A percentile compares a stretch with the other conserved stretches of the same genome.
These are phyloP conservation scores for Aleiodes sp. DNA, from an alignment of 1,140 invertebrate species.

Conservation along the genomic window DNA sequence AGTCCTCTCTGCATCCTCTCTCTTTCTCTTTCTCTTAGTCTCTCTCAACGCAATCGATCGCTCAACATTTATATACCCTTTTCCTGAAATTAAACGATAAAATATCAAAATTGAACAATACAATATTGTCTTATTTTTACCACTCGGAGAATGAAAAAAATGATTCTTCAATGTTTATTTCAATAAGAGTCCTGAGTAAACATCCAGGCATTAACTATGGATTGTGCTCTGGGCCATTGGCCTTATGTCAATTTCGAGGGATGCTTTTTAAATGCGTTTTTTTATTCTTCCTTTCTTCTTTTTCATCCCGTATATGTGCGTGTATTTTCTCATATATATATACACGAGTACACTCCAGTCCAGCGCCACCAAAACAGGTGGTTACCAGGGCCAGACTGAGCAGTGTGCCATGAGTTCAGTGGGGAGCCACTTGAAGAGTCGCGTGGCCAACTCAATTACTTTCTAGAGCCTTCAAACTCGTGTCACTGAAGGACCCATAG, in stretches of 20 bases:
- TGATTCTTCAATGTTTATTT: constrained; percentile 46
- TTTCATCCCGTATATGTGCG: not conserved
- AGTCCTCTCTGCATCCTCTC: constrained; percentile 26
- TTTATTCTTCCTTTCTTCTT: no score
- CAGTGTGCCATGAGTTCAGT: constrained; percentile 36
- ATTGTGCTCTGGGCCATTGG: constrained; percentile 42
- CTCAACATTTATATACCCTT: not conserved
- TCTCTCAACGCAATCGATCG: constrained; percentile 20
- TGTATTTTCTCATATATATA: not conserved
- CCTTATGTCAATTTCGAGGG: constrained; percentile 55
- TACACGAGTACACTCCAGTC: not conserved
- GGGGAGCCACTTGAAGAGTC: constrained; percentile 61
- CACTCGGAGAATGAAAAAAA: not conserved
- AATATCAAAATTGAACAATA: not conserved
- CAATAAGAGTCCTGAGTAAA: constrained; percentile 37
- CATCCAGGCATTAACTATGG: not conserved
- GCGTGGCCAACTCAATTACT: constrained; percentile 65
- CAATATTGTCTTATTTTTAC: constrained; percentile 4
- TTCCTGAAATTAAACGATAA: not conserved
- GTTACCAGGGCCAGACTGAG: constrained; percentile 48
- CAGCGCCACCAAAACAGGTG: constrained; percentile 58
- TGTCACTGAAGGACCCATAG: constrained; percentile 24
- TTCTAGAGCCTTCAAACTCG: constrained; percentile 48
- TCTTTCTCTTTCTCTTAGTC: constrained; percentile 30
- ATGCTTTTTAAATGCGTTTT: constrained; percentile 28